phyloP scores from a whole-genome alignment of 2,113 vertebrate genomes.

The Macquaria australasica region DNA sequence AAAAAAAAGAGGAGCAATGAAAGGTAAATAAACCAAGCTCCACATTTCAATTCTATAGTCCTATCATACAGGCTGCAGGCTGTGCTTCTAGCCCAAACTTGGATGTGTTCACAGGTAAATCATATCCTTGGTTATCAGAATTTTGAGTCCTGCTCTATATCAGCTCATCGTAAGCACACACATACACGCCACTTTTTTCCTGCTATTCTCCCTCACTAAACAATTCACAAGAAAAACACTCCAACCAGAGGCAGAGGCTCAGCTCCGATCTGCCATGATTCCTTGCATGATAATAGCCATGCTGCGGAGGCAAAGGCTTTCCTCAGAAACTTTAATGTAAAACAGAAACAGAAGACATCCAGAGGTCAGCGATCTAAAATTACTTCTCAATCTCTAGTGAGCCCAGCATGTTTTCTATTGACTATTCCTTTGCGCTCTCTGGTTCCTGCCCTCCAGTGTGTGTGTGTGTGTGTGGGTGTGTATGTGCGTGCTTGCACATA shows the following conservation, averaged over 20 bases:
- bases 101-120: conserved; percentile 60
- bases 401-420: conserved; percentile 86
- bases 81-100: conserved; percentile 39
- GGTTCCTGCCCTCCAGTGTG: conserved; percentile 83
- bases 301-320: conserved; percentile 55
- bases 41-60: conserved; percentile 35
- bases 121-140: conserved; percentile 39
- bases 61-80: conserved; percentile 53
- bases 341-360: conserved; percentile 79
- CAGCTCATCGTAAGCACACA: conserved; percentile 26
- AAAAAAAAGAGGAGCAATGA: conserved; percentile 27
- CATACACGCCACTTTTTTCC: conserved; percentile 1
- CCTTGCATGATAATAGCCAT: conserved; percentile 65
- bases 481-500: conserved; percentile 55
- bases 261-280: conserved; percentile 66
- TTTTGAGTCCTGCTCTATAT: conserved; percentile 46
- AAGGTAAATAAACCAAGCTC: conserved; percentile 66
- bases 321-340: conserved; percentile 78
- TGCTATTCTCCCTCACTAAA: conserved; percentile 43
- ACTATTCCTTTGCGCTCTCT: conserved; percentile 80
- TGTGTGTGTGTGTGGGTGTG: conserved; percentile 40
- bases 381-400: conserved; percentile 79
- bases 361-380: conserved; percentile 84
- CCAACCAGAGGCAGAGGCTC: conserved; percentile 33
- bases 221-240: conserved; percentile 61